These are phyloP conservation scores for Patagioenas fasciata DNA, from an alignment of 2,113 vertebrate species.

Conservation along the genomic window DNA sequence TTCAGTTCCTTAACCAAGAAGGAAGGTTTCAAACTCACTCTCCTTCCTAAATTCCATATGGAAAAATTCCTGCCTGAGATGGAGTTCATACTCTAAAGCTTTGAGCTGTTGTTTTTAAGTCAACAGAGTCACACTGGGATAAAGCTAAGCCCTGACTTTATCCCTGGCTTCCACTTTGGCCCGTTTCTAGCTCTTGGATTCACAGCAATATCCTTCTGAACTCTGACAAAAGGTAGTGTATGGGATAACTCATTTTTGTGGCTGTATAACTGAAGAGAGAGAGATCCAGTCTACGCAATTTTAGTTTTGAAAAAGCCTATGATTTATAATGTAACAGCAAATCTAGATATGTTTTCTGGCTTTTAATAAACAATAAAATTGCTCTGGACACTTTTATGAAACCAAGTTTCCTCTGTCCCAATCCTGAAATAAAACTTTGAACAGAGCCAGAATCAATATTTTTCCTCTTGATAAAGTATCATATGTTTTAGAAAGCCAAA, in stretches of 20 bases:
- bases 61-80: background rate
- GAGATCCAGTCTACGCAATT: background rate
- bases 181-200: background rate
- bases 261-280: background rate
- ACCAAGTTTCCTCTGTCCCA: background rate
- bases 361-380: background rate
- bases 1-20: background rate
- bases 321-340: background rate
- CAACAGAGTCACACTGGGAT: background rate
- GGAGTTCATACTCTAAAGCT: background rate
- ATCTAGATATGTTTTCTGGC: background rate
- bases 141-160: background rate
- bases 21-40: background rate
- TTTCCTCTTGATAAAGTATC: background rate
- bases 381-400: background rate
- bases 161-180: background rate
- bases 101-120: background rate
- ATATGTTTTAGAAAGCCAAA: background rate
- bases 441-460: background rate
- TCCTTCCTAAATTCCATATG: background rate
- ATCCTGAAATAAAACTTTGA: background rate
- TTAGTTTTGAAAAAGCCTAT: background rate
- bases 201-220: background rate
- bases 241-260: background rate
- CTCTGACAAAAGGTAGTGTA: background rate